Evolutionary conservation across 2,888 invertebrate species (phyloP).

Genomic region (Lypha dubia): DNA sequence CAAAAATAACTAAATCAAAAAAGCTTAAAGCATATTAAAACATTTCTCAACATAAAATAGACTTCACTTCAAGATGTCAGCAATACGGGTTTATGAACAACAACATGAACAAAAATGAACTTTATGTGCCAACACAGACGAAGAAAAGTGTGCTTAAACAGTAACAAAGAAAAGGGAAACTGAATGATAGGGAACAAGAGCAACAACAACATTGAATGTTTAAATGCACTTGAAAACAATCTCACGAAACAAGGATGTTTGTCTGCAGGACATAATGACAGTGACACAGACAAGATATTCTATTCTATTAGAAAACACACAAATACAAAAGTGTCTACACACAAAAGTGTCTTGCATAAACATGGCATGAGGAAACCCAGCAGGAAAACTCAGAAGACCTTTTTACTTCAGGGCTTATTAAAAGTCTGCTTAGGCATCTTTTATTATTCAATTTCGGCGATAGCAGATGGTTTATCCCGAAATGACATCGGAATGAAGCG

Average conservation of each 20-base stretch:
- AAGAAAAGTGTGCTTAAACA: slow-evolving; percentile 5
- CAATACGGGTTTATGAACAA: slow-evolving; percentile 55
- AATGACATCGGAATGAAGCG: no score
- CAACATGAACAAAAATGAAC: no score
- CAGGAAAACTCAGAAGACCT: no score
- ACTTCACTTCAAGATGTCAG: slow-evolving; percentile 65
- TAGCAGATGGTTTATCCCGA: no score
- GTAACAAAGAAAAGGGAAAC: slow-evolving; percentile 61
- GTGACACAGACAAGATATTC: slow-evolving; percentile 66
- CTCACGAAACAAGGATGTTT: slow-evolving; percentile 62
- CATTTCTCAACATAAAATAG: slow-evolving; percentile 44
- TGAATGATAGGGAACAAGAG: neutral
- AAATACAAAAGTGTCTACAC: slow-evolving; percentile 1
- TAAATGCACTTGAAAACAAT: slow-evolving; percentile 66
- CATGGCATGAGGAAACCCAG: neutral
- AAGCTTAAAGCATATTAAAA: slow-evolving; percentile 56
- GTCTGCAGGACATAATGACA: slow-evolving; percentile 72
- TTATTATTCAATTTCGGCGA: no score
- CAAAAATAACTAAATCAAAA: neutral
- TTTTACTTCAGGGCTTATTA: no score
- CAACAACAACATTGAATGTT: neutral
- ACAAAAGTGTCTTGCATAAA: neutral
- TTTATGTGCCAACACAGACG: no score
- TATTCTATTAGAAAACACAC: slow-evolving; percentile 30
- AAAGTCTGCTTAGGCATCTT: no score